Evolutionary conservation across 2,797 vertebrate genomes (phyloP).

Genomic region (Sebastes glaucus): DNA sequence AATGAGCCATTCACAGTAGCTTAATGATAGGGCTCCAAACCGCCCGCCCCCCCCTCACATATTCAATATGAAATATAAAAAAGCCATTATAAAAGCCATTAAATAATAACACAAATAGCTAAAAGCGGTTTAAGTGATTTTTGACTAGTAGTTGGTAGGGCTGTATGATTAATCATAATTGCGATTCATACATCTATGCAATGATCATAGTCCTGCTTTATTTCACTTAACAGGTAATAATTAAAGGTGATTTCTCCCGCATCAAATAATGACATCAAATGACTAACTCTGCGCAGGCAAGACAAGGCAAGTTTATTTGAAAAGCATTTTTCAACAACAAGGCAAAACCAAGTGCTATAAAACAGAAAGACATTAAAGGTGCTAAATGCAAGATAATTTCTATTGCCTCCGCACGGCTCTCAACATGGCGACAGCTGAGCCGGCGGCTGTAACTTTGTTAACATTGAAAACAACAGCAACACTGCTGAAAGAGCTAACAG

Average conservation of each 20-base stretch:
- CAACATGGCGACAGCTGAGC: no score
- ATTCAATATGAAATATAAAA: background rate
- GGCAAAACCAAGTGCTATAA: background rate
- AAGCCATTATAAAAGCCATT: background rate
- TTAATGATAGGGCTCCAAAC: constrained; percentile 22
- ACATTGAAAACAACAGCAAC: no score
- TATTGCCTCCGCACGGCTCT: no score
- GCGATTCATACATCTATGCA: background rate
- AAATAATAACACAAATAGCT: background rate
- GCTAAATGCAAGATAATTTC: no score
- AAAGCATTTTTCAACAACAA: background rate
- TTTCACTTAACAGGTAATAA: background rate
- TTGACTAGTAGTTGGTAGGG: background rate
- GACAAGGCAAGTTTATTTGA: background rate
- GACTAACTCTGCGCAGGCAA: background rate
- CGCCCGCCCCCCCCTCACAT: background rate
- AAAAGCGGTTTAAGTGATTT: background rate
- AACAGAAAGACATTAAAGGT: background rate
- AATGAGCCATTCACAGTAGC: constrained; percentile 25
- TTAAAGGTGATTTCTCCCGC: background rate
- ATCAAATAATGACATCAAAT: background rate
- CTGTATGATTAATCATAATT: background rate
- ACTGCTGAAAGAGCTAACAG: no score
- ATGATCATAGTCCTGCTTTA: background rate
- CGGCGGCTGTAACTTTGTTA: no score